Base-by-base conservation (phyloP, 1,140 invertebrate genomes). In the Drosophila guanche region DNA sequence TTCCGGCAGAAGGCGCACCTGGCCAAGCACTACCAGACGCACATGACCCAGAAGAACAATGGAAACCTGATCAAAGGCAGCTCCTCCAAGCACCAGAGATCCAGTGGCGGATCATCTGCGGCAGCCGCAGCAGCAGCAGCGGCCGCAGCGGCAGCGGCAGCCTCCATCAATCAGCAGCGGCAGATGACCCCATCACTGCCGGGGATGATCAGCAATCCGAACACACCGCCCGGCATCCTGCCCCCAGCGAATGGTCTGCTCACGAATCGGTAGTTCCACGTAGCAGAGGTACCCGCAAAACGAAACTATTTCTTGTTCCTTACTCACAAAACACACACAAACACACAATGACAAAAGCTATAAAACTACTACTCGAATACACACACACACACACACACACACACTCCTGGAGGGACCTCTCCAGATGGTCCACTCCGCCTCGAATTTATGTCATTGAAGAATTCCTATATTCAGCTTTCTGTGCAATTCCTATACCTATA, bases 21-120 rank as follows among this genome's bases (percentile, higher is more conserved):
- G 54, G 98, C 98, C 56, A 99, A 99, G 91, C 98, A 99, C 92
- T 98, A 99, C 91, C 97, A 98, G 92, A 99, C 98, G 16, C 98
- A 99, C 92, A 95, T 96, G 62, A 95, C 95, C 6, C 95, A 96
- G 86, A 96, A 96, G 84, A 95, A 93, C 42, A 91, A 90, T 29
- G 89, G 90, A 6, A 88, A 48, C 79, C 78, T 90, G 27, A 88
- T 91, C 53, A 91, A 91, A 47, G 83, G 85, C 22, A 76, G 67
- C 2, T 69, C 88, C 4, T 55, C 63, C 5, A 90, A 90, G 40
- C 90, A 90, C 43, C 89, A 79, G 37, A 74, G 89, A 7, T 54
- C 55, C 42, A 20, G 63, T 56, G 56, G 60, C 5, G 14, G 20
- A 2, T 37, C 50, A 2, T 54, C 48, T 4, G 43, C 29, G 10